Conservation (phyloP, 2,888 invertebrate species). For the Ametastegia equiseti region DNA sequence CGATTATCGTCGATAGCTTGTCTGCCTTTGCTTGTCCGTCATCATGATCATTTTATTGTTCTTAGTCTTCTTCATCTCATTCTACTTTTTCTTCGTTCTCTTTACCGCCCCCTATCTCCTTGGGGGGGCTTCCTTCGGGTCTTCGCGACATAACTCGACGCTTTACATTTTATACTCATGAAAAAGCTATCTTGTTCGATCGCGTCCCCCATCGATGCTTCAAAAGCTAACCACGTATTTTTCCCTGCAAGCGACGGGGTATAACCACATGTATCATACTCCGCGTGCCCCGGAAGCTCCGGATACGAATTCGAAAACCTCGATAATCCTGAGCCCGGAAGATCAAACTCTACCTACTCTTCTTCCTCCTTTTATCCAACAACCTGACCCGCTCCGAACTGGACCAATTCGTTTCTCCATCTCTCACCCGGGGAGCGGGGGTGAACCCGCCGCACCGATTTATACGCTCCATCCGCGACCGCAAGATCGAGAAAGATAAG, state of each 20-base stretch:
- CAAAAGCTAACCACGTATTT: slow-evolving; percentile 47
- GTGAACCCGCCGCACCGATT: no score
- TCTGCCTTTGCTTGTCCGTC: neutral
- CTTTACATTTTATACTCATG: no score
- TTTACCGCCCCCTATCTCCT: no score
- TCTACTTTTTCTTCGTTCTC: no score
- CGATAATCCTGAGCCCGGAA: slow-evolving; percentile 37
- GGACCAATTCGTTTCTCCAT: slow-evolving; percentile 13
- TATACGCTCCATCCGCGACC: no score
- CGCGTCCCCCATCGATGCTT: slow-evolving; percentile 17
- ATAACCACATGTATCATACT: slow-evolving; percentile 36
- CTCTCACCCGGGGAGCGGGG: neutral
- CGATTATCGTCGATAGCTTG: slow-evolving; percentile 9
- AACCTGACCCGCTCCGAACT: slow-evolving; percentile 9
- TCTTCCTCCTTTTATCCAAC: neutral
- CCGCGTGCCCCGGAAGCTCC: neutral
- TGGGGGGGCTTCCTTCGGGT: no score
- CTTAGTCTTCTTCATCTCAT: no score
- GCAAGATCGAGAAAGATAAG: no score
- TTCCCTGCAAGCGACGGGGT: slow-evolving; percentile 30
- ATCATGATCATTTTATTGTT: no score
- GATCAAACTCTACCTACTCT: slow-evolving; percentile 17
- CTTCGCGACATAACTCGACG: no score
- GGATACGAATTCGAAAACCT: slow-evolving; percentile 43
- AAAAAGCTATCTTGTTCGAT: slow-evolving; percentile 33